These are phyloP conservation scores for Drosophila mettleri DNA, from an alignment of 2,888 invertebrate species.

Conservation along the genomic window DNA sequence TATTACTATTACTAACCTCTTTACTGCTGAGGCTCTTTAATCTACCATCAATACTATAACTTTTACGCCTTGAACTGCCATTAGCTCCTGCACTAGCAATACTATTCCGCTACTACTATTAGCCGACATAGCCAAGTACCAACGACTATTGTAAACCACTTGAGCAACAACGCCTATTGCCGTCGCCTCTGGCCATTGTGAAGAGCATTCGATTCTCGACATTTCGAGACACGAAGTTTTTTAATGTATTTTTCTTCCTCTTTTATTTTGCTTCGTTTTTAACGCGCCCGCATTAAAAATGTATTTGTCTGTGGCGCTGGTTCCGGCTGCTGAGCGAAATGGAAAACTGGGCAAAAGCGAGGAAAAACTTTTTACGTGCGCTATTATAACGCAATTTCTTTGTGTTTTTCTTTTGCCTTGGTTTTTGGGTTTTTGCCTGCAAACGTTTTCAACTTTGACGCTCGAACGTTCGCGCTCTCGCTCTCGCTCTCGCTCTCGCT, in stretches of 20 bases:
- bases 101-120: no score
- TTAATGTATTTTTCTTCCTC: slow-evolving; percentile 7
- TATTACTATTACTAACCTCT: background rate
- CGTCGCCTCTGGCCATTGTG: background rate
- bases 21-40: no score
- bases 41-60: no score
- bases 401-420: slow-evolving; percentile 45
- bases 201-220: slow-evolving; percentile 32
- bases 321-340: slow-evolving; percentile 41
- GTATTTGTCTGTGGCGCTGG: slow-evolving; percentile 67
- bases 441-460: slow-evolving; percentile 55
- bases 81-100: no score
- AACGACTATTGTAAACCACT: no score
- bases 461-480: background rate
- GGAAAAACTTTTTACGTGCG: slow-evolving; percentile 67
- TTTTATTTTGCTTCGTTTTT: slow-evolving; percentile 20
- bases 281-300: slow-evolving; percentile 65
- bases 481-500: no score
- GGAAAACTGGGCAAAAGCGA: slow-evolving; percentile 22
- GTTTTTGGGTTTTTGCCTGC: slow-evolving; percentile 31
- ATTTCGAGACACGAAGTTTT: slow-evolving; percentile 1
- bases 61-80: no score
- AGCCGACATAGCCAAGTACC: no score
- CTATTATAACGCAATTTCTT: slow-evolving; percentile 77
- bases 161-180: background rate